A percentile compares a stretch with the other conserved stretches of the same genome.
phyloP scores from a whole-genome alignment of 2,113 vertebrate species.

The Carettochelys insculpta region DNA sequence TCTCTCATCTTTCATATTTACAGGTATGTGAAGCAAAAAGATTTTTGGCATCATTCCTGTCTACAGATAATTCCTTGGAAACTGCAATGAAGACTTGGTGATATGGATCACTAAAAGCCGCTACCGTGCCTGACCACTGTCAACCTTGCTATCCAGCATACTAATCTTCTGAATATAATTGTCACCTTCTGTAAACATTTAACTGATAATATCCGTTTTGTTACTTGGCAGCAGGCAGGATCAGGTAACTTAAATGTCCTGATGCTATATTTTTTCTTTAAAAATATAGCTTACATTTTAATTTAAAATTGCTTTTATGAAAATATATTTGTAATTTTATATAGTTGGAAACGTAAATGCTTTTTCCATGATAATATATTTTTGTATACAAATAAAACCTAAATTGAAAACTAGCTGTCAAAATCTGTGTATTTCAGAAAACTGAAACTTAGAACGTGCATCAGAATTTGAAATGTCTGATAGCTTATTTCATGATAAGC shows the following conservation, averaged over 20 bases:
- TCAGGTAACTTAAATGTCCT: slow-evolving; percentile 43
- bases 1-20: slow-evolving; percentile 18
- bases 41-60: not conserved
- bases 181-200: slow-evolving; percentile 23
- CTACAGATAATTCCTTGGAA: not conserved
- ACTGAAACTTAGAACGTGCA: not conserved
- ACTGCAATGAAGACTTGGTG: not conserved
- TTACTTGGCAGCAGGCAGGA: slow-evolving; percentile 49
- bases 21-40: slow-evolving; percentile 76
- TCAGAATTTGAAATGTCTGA: not conserved
- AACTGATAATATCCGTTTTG: slow-evolving; percentile 22
- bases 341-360: slow-evolving; percentile 85
- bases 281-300: slow-evolving; percentile 82
- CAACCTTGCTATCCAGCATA: not conserved
- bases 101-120: slow-evolving; percentile 1
- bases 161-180: slow-evolving; percentile 21
- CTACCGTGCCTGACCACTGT: slow-evolving; percentile 7
- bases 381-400: slow-evolving; percentile 91
- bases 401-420: slow-evolving; percentile 56
- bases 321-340: slow-evolving; percentile 93
- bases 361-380: slow-evolving; percentile 92
- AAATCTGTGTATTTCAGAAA: not conserved
- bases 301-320: slow-evolving; percentile 88
- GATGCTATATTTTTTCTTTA: slow-evolving; percentile 72
- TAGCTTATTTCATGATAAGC: not conserved